Evolutionary conservation across 2,888 invertebrate genomes (phyloP).

Genomic region (Gastrophysa polygoni): DNA sequence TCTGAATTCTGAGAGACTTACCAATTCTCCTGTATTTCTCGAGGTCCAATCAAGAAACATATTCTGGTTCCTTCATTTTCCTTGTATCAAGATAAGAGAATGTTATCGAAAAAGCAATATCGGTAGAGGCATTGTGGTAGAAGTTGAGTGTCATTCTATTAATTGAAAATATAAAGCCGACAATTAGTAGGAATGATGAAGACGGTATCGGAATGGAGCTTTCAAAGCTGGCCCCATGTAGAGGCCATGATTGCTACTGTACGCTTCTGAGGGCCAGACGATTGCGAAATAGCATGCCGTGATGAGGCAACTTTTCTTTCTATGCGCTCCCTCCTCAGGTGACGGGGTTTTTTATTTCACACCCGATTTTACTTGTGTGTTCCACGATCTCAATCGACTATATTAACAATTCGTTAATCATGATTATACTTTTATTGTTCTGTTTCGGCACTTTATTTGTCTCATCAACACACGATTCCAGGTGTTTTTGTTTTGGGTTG

Average conservation of each 20-base stretch:
- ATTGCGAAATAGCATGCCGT: constrained; percentile 33
- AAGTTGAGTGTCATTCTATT: constrained; percentile 69
- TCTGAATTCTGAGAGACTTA: no score
- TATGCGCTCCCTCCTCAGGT: constrained; percentile 7
- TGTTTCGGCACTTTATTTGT: no score
- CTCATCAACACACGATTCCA: no score
- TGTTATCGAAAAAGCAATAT: constrained; percentile 34
- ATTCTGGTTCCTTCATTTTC: background rate
- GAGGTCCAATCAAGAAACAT: background rate
- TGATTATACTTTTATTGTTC: no score
- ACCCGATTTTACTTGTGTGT: no score
- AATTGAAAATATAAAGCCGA: constrained; percentile 71
- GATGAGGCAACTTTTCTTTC: constrained; percentile 32
- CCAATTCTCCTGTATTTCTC: no score
- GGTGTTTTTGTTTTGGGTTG: no score
- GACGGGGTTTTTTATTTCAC: background rate
- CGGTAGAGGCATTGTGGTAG: constrained; percentile 48
- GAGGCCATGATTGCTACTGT: constrained; percentile 55
- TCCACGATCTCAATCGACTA: no score
- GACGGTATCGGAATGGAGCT: constrained; percentile 45
- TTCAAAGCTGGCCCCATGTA: constrained; percentile 51
- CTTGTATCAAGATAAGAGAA: background rate
- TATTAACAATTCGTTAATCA: no score
- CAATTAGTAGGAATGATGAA: constrained; percentile 61
- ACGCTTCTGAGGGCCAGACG: constrained; percentile 41